Conservation (phyloP, 23 tunicate genomes). For the Aplidium turbinatum region DNA sequence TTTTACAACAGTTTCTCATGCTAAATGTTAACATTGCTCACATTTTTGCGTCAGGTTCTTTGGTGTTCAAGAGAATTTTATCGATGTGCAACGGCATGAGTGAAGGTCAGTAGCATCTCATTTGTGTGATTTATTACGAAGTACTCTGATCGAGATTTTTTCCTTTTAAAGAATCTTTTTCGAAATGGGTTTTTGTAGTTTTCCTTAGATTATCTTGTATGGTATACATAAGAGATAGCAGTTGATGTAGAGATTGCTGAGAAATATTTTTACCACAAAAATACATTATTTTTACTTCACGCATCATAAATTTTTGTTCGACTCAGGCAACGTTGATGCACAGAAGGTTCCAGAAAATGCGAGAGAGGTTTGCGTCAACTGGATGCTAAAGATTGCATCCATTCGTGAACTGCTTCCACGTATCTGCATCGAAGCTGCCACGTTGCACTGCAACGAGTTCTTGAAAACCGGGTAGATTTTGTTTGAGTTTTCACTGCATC, state of each 20-base stretch:
- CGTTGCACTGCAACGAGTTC: slow-evolving; percentile 59
- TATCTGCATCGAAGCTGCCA: slow-evolving; percentile 74
- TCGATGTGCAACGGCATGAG: slow-evolving; percentile 75
- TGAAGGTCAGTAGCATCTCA: slow-evolving; percentile 39
- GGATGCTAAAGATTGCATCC: slow-evolving; percentile 89
- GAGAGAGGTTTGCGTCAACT: slow-evolving; percentile 81
- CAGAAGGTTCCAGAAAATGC: slow-evolving; percentile 69
- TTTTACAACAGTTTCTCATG: too few relatives aligned
- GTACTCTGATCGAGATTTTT: too few relatives aligned
- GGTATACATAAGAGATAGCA: too few relatives aligned
- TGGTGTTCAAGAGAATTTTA: slow-evolving; percentile 68
- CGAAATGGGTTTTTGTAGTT: too few relatives aligned
- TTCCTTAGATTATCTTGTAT: too few relatives aligned
- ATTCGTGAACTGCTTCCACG: slow-evolving; percentile 90
- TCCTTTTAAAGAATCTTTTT: too few relatives aligned
- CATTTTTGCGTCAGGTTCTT: slow-evolving; percentile 30
- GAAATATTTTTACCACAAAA: too few relatives aligned
- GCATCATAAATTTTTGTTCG: background rate
- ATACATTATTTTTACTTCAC: background rate
- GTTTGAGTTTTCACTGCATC: too few relatives aligned
- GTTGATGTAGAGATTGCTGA: too few relatives aligned
- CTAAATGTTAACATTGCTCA: too few relatives aligned
- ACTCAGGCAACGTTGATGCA: slow-evolving; percentile 39
- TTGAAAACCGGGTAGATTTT: slow-evolving; percentile 55
- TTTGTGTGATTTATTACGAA: too few relatives aligned